A percentile compares a stretch with the other conserved stretches of the same genome.
Evolutionary conservation across 1,140 invertebrate genomes (phyloP).

Genomic region (Drosophila busckii): DNA sequence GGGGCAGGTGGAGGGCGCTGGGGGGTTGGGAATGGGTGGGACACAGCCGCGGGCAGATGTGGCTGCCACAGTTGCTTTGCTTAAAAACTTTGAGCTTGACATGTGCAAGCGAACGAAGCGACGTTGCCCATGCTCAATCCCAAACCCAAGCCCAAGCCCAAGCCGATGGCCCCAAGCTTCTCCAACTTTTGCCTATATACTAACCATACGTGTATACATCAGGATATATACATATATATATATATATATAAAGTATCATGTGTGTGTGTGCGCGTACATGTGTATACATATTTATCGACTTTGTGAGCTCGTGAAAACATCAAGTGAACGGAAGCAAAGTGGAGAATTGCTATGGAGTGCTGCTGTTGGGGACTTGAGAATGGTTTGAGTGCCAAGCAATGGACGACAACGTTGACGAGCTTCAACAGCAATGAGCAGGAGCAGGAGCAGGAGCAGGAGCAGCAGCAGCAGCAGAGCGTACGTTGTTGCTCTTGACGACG

Average conservation of each 20-base stretch:
- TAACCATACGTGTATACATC: constrained; percentile 18
- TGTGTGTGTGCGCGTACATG: constrained; percentile 9
- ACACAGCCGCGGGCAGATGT: constrained; percentile 34
- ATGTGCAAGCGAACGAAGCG: constrained; percentile 52
- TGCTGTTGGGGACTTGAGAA: constrained; percentile 13
- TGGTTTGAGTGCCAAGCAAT: constrained; percentile 53
- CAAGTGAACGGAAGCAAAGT: constrained; percentile 65
- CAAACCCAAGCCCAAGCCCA: constrained; percentile 2
- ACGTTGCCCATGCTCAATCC: constrained; percentile 11
- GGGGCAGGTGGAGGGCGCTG: not conserved
- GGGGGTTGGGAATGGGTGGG: not conserved
- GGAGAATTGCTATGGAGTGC: constrained; percentile 5
- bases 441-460: too few species aligned
- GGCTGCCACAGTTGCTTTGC: too few species aligned
- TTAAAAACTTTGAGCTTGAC: constrained; percentile 69
- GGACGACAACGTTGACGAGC: constrained; percentile 14
- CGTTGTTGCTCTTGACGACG: too few species aligned
- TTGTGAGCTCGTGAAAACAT: constrained; percentile 73
- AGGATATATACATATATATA: not conserved
- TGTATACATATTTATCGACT: constrained; percentile 71
- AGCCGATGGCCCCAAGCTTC: not conserved
- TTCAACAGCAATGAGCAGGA: constrained; percentile 13
- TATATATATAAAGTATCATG: not conserved
- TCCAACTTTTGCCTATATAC: constrained; percentile 9
- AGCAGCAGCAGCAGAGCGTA: too few species aligned